phyloP scores from a whole-genome alignment of 37 sponge, comb jelly and placozoan genomes.

The Aplysina aerophoba region DNA sequence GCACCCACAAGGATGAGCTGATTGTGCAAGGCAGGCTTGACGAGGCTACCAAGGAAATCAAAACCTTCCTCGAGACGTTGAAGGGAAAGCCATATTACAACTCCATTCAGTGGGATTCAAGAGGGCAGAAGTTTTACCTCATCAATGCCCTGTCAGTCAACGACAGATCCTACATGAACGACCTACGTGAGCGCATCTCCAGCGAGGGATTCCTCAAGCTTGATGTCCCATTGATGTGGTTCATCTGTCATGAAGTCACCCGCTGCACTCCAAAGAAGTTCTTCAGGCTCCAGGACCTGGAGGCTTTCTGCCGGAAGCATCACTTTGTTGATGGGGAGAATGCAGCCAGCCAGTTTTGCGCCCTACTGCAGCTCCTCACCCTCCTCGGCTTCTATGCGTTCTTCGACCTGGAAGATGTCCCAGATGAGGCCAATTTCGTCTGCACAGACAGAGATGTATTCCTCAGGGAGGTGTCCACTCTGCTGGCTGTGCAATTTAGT shows the following conservation, averaged over 20 bases:
- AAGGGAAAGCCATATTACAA: slow-evolving; percentile 13
- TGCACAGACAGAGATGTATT: background rate
- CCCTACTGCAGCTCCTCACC: background rate
- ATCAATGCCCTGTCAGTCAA: background rate
- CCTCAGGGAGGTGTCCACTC: background rate
- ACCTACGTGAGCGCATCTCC: background rate
- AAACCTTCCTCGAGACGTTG: background rate
- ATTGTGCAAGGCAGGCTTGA: background rate
- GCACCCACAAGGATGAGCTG: background rate
- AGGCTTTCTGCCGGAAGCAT: slow-evolving; percentile 1
- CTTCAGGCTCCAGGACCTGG: background rate
- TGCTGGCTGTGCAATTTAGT: background rate
- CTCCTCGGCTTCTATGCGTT: slow-evolving; percentile 1
- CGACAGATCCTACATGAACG: background rate
- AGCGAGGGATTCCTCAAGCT: background rate
- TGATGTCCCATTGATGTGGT: slow-evolving; percentile 19
- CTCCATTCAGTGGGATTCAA: background rate
- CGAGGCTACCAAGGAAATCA: background rate
- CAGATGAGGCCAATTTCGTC: background rate
- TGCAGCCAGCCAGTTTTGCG: background rate
- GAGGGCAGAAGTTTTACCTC: no score
- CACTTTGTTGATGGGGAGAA: background rate
- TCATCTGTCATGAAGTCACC: background rate
- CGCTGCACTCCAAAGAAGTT: background rate
- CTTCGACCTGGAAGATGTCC: background rate